These are phyloP conservation scores for Agrotis puta DNA, from an alignment of 2,888 invertebrate genomes.

Conservation along the genomic window DNA sequence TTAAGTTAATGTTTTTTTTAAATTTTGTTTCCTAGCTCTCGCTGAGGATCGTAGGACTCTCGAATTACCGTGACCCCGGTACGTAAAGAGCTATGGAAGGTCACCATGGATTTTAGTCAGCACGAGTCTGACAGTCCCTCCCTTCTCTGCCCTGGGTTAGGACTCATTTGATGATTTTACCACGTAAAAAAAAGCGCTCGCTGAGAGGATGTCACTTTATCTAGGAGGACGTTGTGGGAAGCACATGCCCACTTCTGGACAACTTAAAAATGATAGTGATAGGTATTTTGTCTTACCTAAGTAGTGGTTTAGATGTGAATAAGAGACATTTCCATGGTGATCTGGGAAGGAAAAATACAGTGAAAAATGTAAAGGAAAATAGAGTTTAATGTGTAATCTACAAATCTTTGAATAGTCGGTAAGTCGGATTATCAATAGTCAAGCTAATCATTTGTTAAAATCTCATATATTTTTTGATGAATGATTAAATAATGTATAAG, in stretches of 20 bases:
- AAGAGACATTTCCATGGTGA: slow-evolving; percentile 59
- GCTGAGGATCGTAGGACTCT: no score
- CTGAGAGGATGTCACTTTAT: neutral
- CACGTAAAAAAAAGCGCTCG: no score
- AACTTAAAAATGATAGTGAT: slow-evolving; percentile 9
- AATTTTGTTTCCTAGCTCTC: neutral
- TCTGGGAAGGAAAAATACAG: slow-evolving; percentile 61
- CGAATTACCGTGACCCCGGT: no score
- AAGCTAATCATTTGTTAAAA: no score
- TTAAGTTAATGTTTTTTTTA: neutral
- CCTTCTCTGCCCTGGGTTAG: no score
- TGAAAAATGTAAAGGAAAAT: slow-evolving; percentile 55
- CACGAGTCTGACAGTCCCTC: no score
- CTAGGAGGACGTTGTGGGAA: neutral
- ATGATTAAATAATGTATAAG: no score
- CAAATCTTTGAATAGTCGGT: neutral
- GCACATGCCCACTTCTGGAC: slow-evolving; percentile 23
- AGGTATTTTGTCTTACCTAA: slow-evolving; percentile 50
- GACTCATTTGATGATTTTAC: no score
- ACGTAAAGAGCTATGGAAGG: no score
- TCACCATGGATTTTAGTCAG: no score
- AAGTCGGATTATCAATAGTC: no score
- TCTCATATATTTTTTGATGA: no score
- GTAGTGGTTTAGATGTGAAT: slow-evolving; percentile 62
- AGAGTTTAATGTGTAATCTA: neutral